Base-by-base conservation (phyloP, 2,797 vertebrate species). In the Etheostoma perlongum region DNA sequence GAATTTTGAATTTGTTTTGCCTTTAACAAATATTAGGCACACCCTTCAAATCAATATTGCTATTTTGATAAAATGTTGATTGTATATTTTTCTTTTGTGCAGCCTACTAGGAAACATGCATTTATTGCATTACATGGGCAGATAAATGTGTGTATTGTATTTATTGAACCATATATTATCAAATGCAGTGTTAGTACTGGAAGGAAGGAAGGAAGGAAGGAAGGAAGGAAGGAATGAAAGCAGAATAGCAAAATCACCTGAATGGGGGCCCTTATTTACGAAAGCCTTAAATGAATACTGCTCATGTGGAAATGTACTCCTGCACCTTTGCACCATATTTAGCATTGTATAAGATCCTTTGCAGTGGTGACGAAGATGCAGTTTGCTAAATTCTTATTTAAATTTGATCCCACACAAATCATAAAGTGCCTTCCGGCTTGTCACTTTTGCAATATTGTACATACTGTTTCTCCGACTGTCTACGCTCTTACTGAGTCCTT, bases 361-460 rank as follows among this genome's bases (percentile, higher is more conserved):
- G 67, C 71, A 46, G 47, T 75, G 61, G 51, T 66, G 77, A 68
- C 60, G 49, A 74, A 72, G 64, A 74, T 46, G 67, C 68, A 69
- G 53, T 78, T 71, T 64, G 67, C 76, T 82, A 83, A 82, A 89
- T 84, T 87, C 67, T 59, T 42, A 67, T 84, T 81, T 59, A 16
- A 78, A 85, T 83, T 67, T 83, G 79, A 91, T 74, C 72, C 65
- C 69, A 85, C 72, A 85, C 61, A 80, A 79, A 79, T 89, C 87
- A 93, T 91, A 42, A 93, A 94, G 93, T 94, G 93, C 94, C 94
- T 94, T 94, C 87, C 49, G 88, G 92, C 94, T 90, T 81, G 72
- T 88, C 84, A 69, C 88, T 79, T 30, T 88, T 89, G 91, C 88
- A 89, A 90, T 88, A 87, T 68, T 85, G 79, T 88, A 89, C 64